Base-by-base conservation (phyloP, 2,797 vertebrate genomes). In the Cirrhinus molitorella region DNA sequence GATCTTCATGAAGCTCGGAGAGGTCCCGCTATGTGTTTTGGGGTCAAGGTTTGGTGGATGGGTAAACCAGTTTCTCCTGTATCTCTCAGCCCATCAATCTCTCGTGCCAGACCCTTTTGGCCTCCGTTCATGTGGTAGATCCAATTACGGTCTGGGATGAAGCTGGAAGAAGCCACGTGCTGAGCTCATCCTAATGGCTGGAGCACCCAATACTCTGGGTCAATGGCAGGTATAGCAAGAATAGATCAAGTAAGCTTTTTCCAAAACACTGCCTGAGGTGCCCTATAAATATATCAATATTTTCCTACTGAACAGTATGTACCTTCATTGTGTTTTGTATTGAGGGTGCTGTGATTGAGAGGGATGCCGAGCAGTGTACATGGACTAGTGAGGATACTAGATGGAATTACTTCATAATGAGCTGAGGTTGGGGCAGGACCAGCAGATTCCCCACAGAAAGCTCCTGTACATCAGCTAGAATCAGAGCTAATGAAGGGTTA, bases 401-500 rank as follows among this genome's bases (percentile, higher is more conserved):
- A 34, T 34, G 31, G 31, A 34, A 34, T 4, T 34, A 34, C 31
- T 34, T 34, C 31, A 34, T 87, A 83, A 88, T 87, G 73, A 88
- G 83, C 72, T 83, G 77, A 63, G 87, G 43, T 79, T 88, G 82
- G 81, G 77, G 78, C 31, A 47, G 68, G 67, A 67, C 70, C n/a
- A n/a, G n/a, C n/a, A n/a, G n/a, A n/a, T n/a, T n/a, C n/a, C n/a
- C n/a, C n/a, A n/a, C n/a, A n/a, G n/a, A n/a, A n/a, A n/a, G n/a
- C n/a, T n/a, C n/a, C n/a, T n/a, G n/a, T n/a, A n/a, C n/a, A n/a
- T n/a, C n/a, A n/a, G n/a, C n/a, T n/a, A n/a, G n/a, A n/a, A n/a
- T n/a, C n/a, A n/a, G n/a, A n/a, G n/a, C n/a, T n/a, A n/a, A n/a
- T n/a, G n/a, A n/a, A n/a, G n/a, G n/a, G n/a, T n/a, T n/a, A n/a